A percentile compares a stretch with the other conserved stretches of the same genome.
phyloP scores from a whole-genome alignment of 2,888 invertebrate species.

The Lissonota sp. region DNA sequence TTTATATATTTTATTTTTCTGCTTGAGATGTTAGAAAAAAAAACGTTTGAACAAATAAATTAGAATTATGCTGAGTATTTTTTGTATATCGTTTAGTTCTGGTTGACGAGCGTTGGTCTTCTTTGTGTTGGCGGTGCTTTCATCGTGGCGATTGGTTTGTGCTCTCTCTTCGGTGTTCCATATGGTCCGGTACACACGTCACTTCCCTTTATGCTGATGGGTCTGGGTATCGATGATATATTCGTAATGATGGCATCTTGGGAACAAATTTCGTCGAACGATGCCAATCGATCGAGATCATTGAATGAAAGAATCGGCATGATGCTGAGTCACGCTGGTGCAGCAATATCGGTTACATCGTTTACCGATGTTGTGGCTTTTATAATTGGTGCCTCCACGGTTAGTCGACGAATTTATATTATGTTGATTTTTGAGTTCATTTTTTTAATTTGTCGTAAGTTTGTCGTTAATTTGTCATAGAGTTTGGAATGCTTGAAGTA shows the following conservation, averaged over 20 bases:
- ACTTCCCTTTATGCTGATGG: constrained; percentile 92
- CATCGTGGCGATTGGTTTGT: constrained; percentile 89
- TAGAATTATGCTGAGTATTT: neutral
- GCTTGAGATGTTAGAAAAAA: neutral
- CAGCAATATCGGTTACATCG: constrained; percentile 93
- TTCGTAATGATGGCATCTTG: constrained; percentile 93
- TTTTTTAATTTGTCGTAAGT: constrained; percentile 3
- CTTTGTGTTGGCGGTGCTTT: constrained; percentile 91
- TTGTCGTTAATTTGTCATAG: too few relatives aligned
- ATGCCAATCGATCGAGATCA: constrained; percentile 85
- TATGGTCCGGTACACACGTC: constrained; percentile 94
- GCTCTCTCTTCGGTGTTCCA: constrained; percentile 89
- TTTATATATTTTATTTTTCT: constrained; percentile 7
- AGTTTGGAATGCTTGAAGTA: too few relatives aligned
- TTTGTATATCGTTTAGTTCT: constrained; percentile 83
- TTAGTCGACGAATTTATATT: constrained; percentile 77
- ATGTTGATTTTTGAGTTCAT: constrained; percentile 15
- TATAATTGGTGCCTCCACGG: constrained; percentile 91
- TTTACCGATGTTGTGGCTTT: constrained; percentile 93
- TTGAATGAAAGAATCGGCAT: constrained; percentile 88
- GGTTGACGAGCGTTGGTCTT: constrained; percentile 89
- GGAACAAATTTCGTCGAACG: constrained; percentile 87
- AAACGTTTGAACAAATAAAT: neutral
- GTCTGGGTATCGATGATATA: constrained; percentile 93
- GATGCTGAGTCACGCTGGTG: constrained; percentile 92